Percentiles rank a stretch among this genome's conserved stretches.
These are phyloP conservation scores for Peromyscus maniculatus DNA, from an alignment of 2,113 vertebrate genomes.

Conservation along the genomic window DNA sequence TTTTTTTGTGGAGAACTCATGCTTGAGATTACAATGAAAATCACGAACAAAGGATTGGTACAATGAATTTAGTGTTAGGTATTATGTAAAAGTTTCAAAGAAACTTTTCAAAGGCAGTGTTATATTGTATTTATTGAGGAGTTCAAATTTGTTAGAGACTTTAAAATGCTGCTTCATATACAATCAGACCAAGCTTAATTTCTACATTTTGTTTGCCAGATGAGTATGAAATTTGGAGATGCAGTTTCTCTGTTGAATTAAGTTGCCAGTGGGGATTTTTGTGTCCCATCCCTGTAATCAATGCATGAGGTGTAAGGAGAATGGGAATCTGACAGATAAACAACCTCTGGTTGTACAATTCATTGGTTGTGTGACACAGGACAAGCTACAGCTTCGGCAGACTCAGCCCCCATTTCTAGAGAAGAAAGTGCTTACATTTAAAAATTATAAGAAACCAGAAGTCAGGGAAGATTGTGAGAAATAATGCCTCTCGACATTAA, in stretches of 20 bases:
- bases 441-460: neutral
- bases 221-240: neutral
- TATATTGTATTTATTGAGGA: neutral
- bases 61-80: neutral
- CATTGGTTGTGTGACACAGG: neutral
- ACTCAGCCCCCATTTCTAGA: neutral
- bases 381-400: neutral
- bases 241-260: neutral
- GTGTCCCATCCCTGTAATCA: neutral
- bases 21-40: neutral
- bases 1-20: neutral
- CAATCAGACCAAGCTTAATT: neutral
- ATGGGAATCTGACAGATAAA: neutral
- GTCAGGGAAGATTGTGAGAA: neutral
- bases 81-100: neutral
- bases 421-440: neutral
- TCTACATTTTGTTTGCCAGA: neutral
- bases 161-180: neutral
- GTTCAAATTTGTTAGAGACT: neutral
- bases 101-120: neutral
- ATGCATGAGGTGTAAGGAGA: neutral
- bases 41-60: neutral
- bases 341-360: neutral
- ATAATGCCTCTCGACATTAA: neutral
- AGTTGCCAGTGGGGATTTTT: neutral